Conservation (phyloP, 2,888 invertebrate species). For the Zygothrica quintamaculata region DNA sequence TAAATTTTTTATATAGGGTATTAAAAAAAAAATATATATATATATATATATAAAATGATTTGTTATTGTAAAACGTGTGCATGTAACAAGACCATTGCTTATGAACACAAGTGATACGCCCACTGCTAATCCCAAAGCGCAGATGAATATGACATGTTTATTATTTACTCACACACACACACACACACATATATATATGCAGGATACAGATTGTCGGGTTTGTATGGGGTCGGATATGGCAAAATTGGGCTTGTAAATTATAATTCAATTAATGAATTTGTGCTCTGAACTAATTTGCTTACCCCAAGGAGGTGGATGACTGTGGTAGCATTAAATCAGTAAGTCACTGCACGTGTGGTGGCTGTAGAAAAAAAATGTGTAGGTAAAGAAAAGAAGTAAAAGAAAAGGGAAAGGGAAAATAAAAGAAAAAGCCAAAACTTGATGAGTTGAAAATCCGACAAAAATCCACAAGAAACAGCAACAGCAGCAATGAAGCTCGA, state of each 20-base stretch:
- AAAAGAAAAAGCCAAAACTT: conserved; percentile 15
- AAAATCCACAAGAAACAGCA: conserved; percentile 46
- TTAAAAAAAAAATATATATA: too few relatives aligned
- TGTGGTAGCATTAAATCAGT: conserved; percentile 21
- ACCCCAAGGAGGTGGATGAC: conserved; percentile 21
- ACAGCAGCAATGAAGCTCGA: conserved; percentile 59
- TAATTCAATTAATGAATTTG: conserved; percentile 76
- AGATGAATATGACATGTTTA: conserved; percentile 50
- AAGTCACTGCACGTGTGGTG: conserved; percentile 26
- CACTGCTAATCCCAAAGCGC: conserved; percentile 18
- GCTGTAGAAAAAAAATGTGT: neutral
- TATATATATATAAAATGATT: conserved; percentile 18
- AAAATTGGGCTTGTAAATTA: conserved; percentile 60
- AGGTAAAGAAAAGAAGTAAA: neutral
- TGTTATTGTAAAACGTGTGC: conserved; percentile 17
- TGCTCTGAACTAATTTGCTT: conserved; percentile 66
- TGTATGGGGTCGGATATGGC: conserved; percentile 6
- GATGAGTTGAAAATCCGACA: conserved; percentile 62
- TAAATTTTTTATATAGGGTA: conserved; percentile 26
- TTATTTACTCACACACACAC: conserved; percentile 49
- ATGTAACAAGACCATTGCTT: conserved; percentile 35
- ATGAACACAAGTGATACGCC: conserved; percentile 18
- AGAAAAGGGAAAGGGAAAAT: neutral
- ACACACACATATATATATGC: too few relatives aligned
- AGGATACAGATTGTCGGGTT: too few relatives aligned